These are phyloP conservation scores for Uria aalge DNA, from an alignment of 2,113 vertebrate species.

Conservation along the genomic window DNA sequence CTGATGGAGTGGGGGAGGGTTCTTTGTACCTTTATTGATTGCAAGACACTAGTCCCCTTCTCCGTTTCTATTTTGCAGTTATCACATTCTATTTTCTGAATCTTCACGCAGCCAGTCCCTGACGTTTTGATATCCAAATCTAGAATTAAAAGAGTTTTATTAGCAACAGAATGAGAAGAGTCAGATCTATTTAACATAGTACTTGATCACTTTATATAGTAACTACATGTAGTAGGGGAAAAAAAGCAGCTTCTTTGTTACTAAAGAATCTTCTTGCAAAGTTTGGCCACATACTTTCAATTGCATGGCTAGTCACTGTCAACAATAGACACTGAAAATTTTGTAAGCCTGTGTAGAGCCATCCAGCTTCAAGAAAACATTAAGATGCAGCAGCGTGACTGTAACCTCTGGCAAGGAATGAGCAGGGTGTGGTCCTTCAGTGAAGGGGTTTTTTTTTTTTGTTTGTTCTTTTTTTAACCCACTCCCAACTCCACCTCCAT, in stretches of 20 bases:
- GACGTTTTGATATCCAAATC: constrained; percentile 86
- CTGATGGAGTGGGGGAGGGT: not conserved
- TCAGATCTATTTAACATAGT: not conserved
- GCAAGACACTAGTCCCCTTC: constrained; percentile 82
- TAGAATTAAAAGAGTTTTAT: constrained; percentile 65
- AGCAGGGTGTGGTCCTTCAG: not conserved
- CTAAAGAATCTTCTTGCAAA: not conserved
- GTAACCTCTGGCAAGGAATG: not conserved
- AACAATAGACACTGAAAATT: not conserved
- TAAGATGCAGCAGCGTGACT: not conserved
- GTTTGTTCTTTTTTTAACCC: not conserved
- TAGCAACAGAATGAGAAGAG: not conserved
- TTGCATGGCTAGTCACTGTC: not conserved
- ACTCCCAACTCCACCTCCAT: not conserved
- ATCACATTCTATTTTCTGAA: constrained; percentile 89
- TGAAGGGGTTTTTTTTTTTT: not conserved
- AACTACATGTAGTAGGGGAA: not conserved
- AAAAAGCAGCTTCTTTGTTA: not conserved
- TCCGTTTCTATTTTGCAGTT: constrained; percentile 87
- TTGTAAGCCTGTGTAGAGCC: not conserved
- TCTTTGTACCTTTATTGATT: constrained; percentile 86
- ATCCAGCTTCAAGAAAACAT: not conserved
- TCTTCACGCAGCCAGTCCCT: constrained; percentile 81
- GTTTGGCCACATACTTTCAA: not conserved
- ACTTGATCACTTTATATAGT: not conserved